Evolutionary conservation across 2,888 invertebrate genomes (phyloP), one percentile per base, ranked within the genome.

Genomic region (Corbicula japonica): DNA sequence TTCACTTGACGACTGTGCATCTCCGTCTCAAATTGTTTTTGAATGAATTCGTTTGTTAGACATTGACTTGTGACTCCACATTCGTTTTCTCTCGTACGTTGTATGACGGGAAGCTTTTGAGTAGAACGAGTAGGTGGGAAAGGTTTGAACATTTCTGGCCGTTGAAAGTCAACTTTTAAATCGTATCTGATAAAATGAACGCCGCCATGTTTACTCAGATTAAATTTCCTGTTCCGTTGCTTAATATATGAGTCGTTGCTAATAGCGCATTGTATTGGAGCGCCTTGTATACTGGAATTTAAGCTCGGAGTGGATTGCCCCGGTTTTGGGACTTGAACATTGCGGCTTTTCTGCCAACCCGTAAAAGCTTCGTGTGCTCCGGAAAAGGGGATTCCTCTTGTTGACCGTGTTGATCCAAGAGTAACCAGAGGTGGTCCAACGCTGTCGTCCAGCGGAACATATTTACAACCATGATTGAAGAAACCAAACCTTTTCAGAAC

Each of bases 101-200:
- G 65, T 18, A 82, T 72, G 30, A 34, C 60, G 23, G 82, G 82
- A n/a, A 82, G 41, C 32, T 65, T 35, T 2, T 44, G 30, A 15
- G 76, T 76, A 5, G 76, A 54, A 66, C 70, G 75, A 34, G 60
- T 50, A 10, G 82, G 72, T 21, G 46, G 70, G 52, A 76, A 82
- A 12, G 78, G 65, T 44, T 66, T 69, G 60, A 75, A 78, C 8
- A 69, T 8, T n/a, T 78, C 75, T 28, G 60, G 12, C 38, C 61
- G 69, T 4, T 26, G 21, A 23, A 32, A 23, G 23, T 52, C 54
- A 3, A 34, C 10, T 28, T 44, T 21, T 30, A 52, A 28, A 35
- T 34, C 71, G 38, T 60, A 38, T 26, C 41, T 10, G 5, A 26
- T 44, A 1, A 61, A 26, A 46, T 44, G 58, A 18, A 54, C 72